Percentiles rank a stretch among this genome's conserved stretches.
Evolutionary conservation across 1,140 invertebrate genomes (phyloP).

Genomic region (Episyrphus balteatus): DNA sequence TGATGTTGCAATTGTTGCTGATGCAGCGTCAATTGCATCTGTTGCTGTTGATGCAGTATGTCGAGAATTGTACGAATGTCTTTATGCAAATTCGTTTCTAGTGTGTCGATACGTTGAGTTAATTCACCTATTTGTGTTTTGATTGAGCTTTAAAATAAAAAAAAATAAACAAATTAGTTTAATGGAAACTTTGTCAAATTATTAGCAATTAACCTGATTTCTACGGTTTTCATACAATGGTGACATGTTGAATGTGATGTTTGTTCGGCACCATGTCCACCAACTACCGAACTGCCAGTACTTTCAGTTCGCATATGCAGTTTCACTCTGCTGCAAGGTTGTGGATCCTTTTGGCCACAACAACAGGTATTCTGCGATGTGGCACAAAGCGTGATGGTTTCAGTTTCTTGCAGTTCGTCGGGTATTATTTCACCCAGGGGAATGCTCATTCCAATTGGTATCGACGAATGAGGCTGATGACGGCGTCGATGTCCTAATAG

Average conservation of each 20-base stretch:
- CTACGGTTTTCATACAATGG: background rate
- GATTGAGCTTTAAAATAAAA: conserved; percentile 2
- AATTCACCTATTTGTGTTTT: conserved; percentile 6
- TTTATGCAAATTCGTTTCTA: conserved; percentile 7
- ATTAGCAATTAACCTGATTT: background rate
- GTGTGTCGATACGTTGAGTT: conserved; percentile 3
- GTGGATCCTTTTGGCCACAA: conserved; percentile 1
- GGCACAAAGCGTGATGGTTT: conserved; percentile 5
- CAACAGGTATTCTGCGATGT: conserved; percentile 1
- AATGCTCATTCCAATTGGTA: background rate
- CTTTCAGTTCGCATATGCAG: background rate
- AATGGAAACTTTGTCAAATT: background rate
- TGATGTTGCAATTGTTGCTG: conserved; percentile 5
- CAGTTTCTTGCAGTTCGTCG: background rate
- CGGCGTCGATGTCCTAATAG: too few relatives aligned
- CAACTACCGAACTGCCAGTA: background rate
- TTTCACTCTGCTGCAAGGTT: background rate
- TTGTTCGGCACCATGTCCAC: background rate
- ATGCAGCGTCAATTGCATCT: conserved; percentile 4
- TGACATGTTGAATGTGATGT: background rate
- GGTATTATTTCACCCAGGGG: background rate
- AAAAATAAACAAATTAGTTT: background rate
- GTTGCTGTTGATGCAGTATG: conserved; percentile 6
- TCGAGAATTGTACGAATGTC: conserved; percentile 8
- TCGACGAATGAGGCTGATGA: too few relatives aligned